Percentiles rank a stretch among this genome's conserved stretches.
Evolutionary conservation across 2,888 invertebrate genomes (phyloP).

Genomic region (Cephus pygmeus): DNA sequence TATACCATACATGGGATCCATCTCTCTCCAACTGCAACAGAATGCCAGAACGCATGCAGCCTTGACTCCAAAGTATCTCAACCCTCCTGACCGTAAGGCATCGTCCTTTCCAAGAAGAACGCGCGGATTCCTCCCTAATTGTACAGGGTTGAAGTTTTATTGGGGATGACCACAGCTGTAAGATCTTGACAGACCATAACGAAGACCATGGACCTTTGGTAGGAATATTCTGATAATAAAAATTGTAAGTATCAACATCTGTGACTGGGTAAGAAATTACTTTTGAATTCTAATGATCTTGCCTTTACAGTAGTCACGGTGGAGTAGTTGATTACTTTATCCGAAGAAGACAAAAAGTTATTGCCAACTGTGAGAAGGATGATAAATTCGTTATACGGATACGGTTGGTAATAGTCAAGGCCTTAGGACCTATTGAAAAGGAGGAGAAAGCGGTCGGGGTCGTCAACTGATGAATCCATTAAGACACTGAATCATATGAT

Average conservation of each 20-base stretch:
- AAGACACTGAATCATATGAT: not conserved
- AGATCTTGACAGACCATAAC: not conserved
- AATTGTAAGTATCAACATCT: not conserved
- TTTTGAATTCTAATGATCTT: not conserved
- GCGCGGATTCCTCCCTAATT: constrained; percentile 1
- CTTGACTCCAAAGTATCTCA: not conserved
- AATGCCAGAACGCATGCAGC: not conserved
- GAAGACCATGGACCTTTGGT: not conserved
- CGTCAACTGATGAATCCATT: not conserved
- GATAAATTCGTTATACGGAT: not conserved
- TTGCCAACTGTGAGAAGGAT: not conserved
- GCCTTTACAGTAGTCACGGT: not conserved
- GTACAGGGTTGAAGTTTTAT: not conserved
- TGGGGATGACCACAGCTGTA: not conserved
- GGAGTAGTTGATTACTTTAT: not conserved
- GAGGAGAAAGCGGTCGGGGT: not conserved
- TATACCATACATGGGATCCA: not conserved
- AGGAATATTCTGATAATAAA: not conserved
- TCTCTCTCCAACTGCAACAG: not conserved
- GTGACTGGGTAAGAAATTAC: not conserved
- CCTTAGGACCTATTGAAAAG: not conserved
- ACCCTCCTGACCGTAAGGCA: not conserved
- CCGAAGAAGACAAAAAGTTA: not conserved
- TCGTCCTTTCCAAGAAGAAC: not conserved
- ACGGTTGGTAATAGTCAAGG: not conserved